Conservation (phyloP, 1,140 invertebrate genomes). For the Aphelenchoides besseyi region DNA sequence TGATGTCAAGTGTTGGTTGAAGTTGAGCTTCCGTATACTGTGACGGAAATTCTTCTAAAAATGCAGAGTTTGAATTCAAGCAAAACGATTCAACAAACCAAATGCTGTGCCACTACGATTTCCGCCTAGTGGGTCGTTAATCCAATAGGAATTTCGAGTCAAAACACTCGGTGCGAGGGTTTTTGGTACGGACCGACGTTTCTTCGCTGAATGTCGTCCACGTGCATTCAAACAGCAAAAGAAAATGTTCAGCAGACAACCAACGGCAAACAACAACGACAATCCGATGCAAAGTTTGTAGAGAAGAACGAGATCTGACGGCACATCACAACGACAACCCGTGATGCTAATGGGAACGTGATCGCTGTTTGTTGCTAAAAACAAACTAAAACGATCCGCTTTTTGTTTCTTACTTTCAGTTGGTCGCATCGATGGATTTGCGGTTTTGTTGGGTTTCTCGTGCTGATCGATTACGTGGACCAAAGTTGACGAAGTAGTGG, state of each 20-base stretch:
- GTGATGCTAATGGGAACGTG: constrained; percentile 19
- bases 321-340: constrained; percentile 8
- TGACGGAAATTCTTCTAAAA: constrained; percentile 14
- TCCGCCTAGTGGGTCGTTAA: constrained; percentile 4
- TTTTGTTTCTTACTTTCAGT: constrained; percentile 22
- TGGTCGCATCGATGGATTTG: constrained; percentile 9
- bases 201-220: background rate
- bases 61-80: background rate
- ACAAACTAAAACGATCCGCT: background rate
- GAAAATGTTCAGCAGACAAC: constrained; percentile 31
- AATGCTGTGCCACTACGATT: constrained; percentile 4
- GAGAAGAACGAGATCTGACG: constrained; percentile 29
- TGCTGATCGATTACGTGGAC: constrained; percentile 31
- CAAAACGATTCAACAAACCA: background rate
- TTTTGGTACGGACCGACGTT: constrained; percentile 15
- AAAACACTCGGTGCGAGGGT: constrained; percentile 1
- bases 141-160: constrained; percentile 20
- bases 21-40: constrained; percentile 6
- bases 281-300: constrained; percentile 37
- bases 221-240: constrained; percentile 29
- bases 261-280: constrained; percentile 25
- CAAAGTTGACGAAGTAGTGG: constrained; percentile 8
- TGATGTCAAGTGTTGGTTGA: background rate
- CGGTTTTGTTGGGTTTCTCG: background rate
- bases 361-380: constrained; percentile 8